phyloP scores from a whole-genome alignment of 1,140 invertebrate species.

The Manduca sexta region DNA sequence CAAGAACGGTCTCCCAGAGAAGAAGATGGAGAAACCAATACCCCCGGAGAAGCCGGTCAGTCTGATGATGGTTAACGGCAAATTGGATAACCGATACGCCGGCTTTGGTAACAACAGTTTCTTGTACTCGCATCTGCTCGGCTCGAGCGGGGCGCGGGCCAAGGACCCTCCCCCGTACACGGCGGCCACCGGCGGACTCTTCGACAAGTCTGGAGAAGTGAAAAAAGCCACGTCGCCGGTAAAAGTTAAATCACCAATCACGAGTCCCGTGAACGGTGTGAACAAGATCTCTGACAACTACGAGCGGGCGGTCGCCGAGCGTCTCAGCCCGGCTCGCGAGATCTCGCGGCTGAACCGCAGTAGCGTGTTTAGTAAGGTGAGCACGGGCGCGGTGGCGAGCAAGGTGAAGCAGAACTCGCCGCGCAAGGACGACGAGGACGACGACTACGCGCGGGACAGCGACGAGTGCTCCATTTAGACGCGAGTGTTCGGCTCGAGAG shows the following conservation, averaged over 20 bases:
- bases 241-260: conserved; percentile 45
- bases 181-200: conserved; percentile 41
- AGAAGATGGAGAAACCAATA: conserved; percentile 55
- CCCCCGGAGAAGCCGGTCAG: conserved; percentile 63
- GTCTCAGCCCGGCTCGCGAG: conserved; percentile 48
- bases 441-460: conserved; percentile 75
- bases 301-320: conserved; percentile 58
- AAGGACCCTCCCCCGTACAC: conserved; percentile 61
- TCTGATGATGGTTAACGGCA: conserved; percentile 65
- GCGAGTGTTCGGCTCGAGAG: neutral
- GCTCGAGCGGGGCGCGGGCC: conserved; percentile 40
- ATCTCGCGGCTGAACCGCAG: conserved; percentile 67
- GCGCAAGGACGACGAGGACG: conserved; percentile 63
- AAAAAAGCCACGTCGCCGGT: conserved; percentile 39
- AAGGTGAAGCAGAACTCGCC: conserved; percentile 44
- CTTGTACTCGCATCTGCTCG: conserved; percentile 64
- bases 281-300: conserved; percentile 72
- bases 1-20: conserved; percentile 48
- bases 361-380: conserved; percentile 65
- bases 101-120: conserved; percentile 65
- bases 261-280: conserved; percentile 62
- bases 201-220: conserved; percentile 30
- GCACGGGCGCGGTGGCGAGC: conserved; percentile 53
- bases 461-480: conserved; percentile 75
- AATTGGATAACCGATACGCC: conserved; percentile 54